phyloP scores from a whole-genome alignment of 1,140 invertebrate genomes.

The Protaetia brevitarsis region DNA sequence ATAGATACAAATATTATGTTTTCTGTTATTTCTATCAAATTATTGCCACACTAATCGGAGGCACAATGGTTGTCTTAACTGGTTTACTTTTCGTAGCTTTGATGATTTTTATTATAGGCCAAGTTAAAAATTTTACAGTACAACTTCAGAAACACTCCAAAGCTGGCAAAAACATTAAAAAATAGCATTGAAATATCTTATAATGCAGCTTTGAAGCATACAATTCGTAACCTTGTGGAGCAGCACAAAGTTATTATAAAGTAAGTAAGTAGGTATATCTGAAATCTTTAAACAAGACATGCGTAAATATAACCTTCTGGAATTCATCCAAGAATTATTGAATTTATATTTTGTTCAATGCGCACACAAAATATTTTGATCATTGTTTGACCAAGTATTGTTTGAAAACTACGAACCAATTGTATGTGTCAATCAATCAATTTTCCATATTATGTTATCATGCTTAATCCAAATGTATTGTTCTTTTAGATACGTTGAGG shows the following conservation, averaged over 20 bases:
- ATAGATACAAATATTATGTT: slow-evolving; percentile 26
- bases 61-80: slow-evolving; percentile 13
- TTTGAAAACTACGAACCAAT: no score
- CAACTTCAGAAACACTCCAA: slow-evolving; percentile 16
- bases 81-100: slow-evolving; percentile 29
- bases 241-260: slow-evolving; percentile 28
- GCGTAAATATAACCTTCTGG: neutral
- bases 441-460: neutral
- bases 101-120: slow-evolving; percentile 29
- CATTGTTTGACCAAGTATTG: no score
- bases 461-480: neutral
- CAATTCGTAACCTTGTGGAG: slow-evolving; percentile 21
- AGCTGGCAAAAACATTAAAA: neutral
- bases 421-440: no score
- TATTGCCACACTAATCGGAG: slow-evolving; percentile 26
- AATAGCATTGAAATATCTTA: neutral
- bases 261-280: slow-evolving; percentile 19
- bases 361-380: no score
- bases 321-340: no score
- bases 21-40: slow-evolving; percentile 23
- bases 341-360: no score
- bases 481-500: slow-evolving; percentile 4
- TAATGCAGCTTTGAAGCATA: neutral
- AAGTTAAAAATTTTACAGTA: slow-evolving; percentile 28
- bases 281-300: neutral